These are phyloP conservation scores for Amblyteles armatorius DNA, from an alignment of 2,888 invertebrate genomes.

Conservation along the genomic window DNA sequence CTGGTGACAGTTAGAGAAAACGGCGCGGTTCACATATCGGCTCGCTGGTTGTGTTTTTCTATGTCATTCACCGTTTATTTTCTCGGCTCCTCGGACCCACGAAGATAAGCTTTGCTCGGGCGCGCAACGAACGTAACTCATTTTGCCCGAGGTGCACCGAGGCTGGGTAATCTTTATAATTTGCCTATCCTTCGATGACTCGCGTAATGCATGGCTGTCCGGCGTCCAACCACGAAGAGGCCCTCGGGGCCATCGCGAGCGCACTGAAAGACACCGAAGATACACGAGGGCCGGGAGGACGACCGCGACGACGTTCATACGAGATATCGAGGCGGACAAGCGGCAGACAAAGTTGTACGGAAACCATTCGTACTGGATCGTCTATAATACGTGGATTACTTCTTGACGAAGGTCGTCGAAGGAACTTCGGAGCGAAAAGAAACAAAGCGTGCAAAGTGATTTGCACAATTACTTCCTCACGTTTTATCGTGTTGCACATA, in stretches of 20 bases:
- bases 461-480: too few relatives aligned
- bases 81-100: conserved; percentile 13
- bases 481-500: too few relatives aligned
- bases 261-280: conserved; percentile 22
- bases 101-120: conserved; percentile 31
- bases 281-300: conserved; percentile 20
- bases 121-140: conserved; percentile 57
- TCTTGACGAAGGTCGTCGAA: neutral
- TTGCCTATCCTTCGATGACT: conserved; percentile 74
- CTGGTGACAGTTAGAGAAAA: neutral
- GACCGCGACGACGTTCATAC: neutral
- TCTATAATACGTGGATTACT: neutral
- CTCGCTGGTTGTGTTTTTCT: neutral
- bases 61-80: conserved; percentile 1
- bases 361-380: neutral
- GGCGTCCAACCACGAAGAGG: conserved; percentile 64
- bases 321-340: conserved; percentile 10
- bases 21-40: neutral
- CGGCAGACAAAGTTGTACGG: neutral
- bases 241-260: conserved; percentile 51
- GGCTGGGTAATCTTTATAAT: conserved; percentile 73
- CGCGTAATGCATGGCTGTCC: conserved; percentile 74
- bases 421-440: neutral
- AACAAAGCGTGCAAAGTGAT: neutral
- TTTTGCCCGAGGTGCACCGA: conserved; percentile 40